Conservation (phyloP, 2,888 invertebrate genomes). For the Xanthorhoe designata region DNA sequence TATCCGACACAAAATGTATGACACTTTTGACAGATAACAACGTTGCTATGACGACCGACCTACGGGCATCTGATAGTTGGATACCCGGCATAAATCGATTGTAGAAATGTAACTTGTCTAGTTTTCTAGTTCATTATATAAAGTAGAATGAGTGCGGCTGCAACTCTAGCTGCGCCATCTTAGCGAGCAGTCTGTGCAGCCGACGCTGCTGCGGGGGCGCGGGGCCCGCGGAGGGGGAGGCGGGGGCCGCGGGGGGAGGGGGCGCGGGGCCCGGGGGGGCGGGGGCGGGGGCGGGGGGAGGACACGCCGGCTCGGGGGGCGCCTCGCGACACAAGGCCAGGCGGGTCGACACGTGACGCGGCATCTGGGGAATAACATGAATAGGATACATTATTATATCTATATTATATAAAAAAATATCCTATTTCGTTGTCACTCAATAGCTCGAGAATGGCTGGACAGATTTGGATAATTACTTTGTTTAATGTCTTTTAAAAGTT, state of each 20-base stretch:
- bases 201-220: constrained; percentile 46
- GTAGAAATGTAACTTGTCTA: no score
- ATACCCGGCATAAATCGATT: no score
- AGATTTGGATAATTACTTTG: no score
- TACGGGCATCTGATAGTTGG: no score
- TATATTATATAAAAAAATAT: constrained; percentile 23
- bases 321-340: constrained; percentile 95
- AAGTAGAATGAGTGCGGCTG: constrained; percentile 79
- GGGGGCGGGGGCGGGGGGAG: not conserved
- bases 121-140: constrained; percentile 53
- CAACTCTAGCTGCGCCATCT: constrained; percentile 98
- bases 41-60: no score
- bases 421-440: no score
- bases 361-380: constrained; percentile 86
- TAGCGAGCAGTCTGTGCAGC: constrained; percentile 96
- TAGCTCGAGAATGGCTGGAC: no score
- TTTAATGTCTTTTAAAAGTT: no score
- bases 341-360: constrained; percentile 94
- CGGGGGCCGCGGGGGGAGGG: constrained; percentile 72
- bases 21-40: no score
- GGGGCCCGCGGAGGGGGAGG: constrained; percentile 75
- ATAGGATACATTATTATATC: no score
- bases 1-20: no score
- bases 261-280: not conserved
- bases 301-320: constrained; percentile 59